Conservation (phyloP, 2,113 vertebrate species). For the Raphicerus campestris region DNA sequence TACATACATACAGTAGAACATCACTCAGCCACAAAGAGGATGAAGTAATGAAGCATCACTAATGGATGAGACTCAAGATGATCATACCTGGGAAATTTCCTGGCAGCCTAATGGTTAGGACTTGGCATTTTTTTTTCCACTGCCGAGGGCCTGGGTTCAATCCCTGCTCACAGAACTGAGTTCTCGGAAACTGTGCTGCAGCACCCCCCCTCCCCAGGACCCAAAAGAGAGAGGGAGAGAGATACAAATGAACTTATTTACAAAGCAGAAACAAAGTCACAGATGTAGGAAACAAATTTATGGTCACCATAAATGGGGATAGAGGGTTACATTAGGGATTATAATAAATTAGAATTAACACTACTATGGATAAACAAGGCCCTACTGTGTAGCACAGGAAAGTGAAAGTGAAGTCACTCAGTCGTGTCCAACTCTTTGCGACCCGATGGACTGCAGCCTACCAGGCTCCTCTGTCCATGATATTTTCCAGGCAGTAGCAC, state of each 20-base stretch:
- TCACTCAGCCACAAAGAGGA: not conserved
- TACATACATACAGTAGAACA: fast-evolving
- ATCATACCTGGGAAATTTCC: not conserved
- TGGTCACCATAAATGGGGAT: not conserved
- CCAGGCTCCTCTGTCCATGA: too few species aligned
- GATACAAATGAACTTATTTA: not conserved
- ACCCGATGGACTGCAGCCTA: too few species aligned
- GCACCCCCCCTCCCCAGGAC: fast-evolving
- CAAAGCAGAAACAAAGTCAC: not conserved
- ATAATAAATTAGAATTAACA: not conserved
- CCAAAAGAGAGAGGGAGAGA: not conserved
- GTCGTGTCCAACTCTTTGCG: too few species aligned
- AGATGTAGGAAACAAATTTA: not conserved
- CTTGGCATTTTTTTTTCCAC: not conserved
- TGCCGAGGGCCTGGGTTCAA: not conserved
- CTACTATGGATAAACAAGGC: not conserved
- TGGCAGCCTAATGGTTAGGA: not conserved
- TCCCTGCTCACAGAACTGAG: not conserved
- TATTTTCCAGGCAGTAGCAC: too few species aligned
- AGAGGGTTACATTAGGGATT: not conserved
- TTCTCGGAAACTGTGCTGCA: not conserved
- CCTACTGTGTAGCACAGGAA: not conserved
- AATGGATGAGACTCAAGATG: not conserved
- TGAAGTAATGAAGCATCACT: not conserved
- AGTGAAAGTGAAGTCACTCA: too few species aligned